Percentiles rank a stretch among this genome's conserved stretches.
Evolutionary conservation across 1,140 invertebrate species (phyloP).

Genomic region (Doryteuthis pealeii): DNA sequence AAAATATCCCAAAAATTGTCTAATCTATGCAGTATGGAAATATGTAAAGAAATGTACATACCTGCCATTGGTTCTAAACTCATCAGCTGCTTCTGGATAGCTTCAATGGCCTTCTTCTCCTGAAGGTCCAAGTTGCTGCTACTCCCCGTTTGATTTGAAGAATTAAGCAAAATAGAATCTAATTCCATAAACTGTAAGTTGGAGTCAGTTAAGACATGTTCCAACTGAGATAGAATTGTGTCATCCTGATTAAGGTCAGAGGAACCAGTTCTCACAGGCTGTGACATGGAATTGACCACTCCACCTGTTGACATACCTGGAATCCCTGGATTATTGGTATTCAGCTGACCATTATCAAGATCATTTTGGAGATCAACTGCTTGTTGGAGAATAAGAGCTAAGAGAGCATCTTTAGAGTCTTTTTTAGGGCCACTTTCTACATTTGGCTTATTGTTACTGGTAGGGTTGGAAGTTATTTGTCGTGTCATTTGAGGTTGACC

Average conservation of each 20-base stretch:
- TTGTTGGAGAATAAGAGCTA: slow-evolving; percentile 52
- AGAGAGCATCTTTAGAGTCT: slow-evolving; percentile 36
- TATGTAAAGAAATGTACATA: not conserved
- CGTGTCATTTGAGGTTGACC: slow-evolving; percentile 17
- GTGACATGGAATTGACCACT: not conserved
- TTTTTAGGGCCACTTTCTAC: slow-evolving; percentile 24
- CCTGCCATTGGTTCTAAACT: slow-evolving; percentile 63
- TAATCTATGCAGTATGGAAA: too few species aligned
- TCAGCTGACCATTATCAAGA: slow-evolving; percentile 21
- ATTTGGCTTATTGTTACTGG: slow-evolving; percentile 15
- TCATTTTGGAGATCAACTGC: slow-evolving; percentile 52
- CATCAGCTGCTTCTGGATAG: slow-evolving; percentile 89
- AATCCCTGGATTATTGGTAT: not conserved
- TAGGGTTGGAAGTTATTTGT: slow-evolving; percentile 27
- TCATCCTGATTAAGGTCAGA: slow-evolving; percentile 26
- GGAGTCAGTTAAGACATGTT: slow-evolving; percentile 36
- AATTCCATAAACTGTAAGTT: slow-evolving; percentile 32
- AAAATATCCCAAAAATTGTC: too few species aligned
- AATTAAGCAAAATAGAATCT: not conserved
- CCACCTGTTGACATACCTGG: slow-evolving; percentile 2
- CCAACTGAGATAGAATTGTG: slow-evolving; percentile 33
- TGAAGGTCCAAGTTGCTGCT: slow-evolving; percentile 60
- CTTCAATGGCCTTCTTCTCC: slow-evolving; percentile 83
- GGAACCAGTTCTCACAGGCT: not conserved
- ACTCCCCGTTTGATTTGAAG: not conserved